phyloP scores from a whole-genome alignment of 2,888 invertebrate species.

The Acanthopleura granulata region DNA sequence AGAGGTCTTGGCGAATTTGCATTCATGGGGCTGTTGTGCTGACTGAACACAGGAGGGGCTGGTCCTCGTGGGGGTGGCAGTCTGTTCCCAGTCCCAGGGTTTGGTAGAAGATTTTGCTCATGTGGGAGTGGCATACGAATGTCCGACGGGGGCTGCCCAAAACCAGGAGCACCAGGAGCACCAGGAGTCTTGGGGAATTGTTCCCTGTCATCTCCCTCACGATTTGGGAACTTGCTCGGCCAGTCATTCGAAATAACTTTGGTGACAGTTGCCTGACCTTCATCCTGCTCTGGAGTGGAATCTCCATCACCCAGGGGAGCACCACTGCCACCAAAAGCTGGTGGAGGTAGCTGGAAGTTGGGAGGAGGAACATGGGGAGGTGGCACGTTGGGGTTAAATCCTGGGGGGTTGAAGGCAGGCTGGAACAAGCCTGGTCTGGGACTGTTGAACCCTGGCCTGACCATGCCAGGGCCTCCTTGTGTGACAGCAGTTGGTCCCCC shows the following conservation, averaged over 20 bases:
- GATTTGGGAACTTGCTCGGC: conserved; percentile 19
- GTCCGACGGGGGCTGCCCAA: neutral
- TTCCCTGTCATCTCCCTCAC: conserved; percentile 23
- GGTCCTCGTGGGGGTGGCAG: conserved; percentile 38
- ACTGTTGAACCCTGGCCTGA: conserved; percentile 26
- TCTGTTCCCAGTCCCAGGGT: conserved; percentile 4
- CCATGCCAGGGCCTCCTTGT: conserved; percentile 24
- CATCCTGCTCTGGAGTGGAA: conserved; percentile 23
- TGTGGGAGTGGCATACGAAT: neutral
- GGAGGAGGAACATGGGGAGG: conserved; percentile 37
- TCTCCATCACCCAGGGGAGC: conserved; percentile 1
- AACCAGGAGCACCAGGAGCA: neutral
- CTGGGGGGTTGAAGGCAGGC: conserved; percentile 29
- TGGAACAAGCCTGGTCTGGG: conserved; percentile 45
- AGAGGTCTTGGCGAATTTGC: conserved; percentile 5
- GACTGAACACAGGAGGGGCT: conserved; percentile 23
- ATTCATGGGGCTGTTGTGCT: neutral
- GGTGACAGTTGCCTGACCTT: conserved; percentile 38
- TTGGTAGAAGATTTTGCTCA: neutral
- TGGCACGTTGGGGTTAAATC: conserved; percentile 41
- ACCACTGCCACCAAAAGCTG: conserved; percentile 25
- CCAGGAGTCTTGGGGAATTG: neutral
- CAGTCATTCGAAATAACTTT: conserved; percentile 24
- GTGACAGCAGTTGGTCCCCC: conserved; percentile 27
- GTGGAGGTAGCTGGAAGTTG: conserved; percentile 45